Evolutionary conservation across 2,113 vertebrate species (phyloP).

Genomic region (Sigmodon hispidus): DNA sequence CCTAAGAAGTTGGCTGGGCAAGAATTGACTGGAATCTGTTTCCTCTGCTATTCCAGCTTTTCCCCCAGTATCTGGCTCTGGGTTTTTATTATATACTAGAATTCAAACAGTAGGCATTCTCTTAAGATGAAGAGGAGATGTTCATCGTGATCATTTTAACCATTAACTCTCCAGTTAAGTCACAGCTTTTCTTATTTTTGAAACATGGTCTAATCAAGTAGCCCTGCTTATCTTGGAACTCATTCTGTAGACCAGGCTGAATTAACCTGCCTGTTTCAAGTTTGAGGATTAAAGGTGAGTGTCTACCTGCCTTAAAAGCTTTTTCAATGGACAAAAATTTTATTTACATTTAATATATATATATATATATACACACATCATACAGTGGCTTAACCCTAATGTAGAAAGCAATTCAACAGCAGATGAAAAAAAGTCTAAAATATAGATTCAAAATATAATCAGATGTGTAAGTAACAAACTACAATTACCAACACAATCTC

Average conservation of each 20-base stretch:
- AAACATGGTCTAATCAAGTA: neutral
- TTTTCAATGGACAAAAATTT: neutral
- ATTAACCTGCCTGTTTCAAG: neutral
- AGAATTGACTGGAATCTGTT: no score
- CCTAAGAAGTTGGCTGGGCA: no score
- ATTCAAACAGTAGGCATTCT: no score
- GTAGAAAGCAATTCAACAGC: neutral
- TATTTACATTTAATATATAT: neutral
- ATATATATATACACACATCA: neutral
- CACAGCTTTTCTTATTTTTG: no score
- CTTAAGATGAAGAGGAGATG: neutral
- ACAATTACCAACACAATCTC: constrained; percentile 49
- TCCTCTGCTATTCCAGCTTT: no score
- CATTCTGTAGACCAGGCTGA: neutral
- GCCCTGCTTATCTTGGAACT: neutral
- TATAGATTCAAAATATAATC: neutral
- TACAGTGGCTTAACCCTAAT: neutral
- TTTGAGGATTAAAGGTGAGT: neutral
- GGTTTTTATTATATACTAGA: no score
- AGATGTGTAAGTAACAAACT: constrained; percentile 13
- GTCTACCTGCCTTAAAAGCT: neutral
- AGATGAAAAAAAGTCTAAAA: constrained; percentile 3
- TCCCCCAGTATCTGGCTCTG: no score
- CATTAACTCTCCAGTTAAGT: neutral
- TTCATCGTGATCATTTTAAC: neutral